A percentile compares a stretch with the other conserved stretches of the same genome.
Conservation (phyloP, 2,113 vertebrate genomes). For the Indicator indicator region DNA sequence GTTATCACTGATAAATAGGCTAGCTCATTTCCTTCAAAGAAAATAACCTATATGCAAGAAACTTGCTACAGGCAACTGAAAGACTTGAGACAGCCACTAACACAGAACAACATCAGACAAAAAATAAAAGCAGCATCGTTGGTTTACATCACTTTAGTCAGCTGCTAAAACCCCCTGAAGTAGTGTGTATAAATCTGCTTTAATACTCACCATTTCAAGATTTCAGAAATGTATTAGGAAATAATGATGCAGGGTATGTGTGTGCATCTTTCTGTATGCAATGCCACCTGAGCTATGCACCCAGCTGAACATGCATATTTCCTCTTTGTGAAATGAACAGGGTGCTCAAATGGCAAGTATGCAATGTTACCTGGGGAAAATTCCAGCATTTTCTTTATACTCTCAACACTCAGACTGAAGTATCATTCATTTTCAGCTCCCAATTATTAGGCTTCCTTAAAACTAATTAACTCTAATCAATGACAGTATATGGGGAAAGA, state of each 20-base stretch:
- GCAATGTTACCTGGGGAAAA: neutral
- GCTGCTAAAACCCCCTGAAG: neutral
- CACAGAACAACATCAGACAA: neutral
- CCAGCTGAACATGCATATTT: neutral
- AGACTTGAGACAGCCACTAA: neutral
- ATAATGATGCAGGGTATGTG: neutral
- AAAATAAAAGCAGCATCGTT: too few relatives aligned
- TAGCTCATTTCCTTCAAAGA: neutral
- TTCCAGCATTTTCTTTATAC: neutral
- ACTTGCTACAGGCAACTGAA: neutral
- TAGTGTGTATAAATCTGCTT: neutral
- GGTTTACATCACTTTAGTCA: neutral
- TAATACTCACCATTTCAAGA: neutral
- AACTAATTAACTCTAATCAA: slow-evolving; percentile 65
- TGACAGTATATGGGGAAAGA: slow-evolving; percentile 55
- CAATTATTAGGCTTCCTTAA: slow-evolving; percentile 12
- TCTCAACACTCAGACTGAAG: neutral
- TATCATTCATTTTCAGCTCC: neutral
- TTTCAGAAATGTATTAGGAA: neutral
- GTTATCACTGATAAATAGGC: neutral
- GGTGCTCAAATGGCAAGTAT: neutral
- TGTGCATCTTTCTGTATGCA: neutral
- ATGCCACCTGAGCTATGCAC: neutral
- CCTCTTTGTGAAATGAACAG: neutral
- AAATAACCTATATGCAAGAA: neutral